Base-by-base conservation (phyloP, 2,797 vertebrate species). In the Artibeus lituratus region DNA sequence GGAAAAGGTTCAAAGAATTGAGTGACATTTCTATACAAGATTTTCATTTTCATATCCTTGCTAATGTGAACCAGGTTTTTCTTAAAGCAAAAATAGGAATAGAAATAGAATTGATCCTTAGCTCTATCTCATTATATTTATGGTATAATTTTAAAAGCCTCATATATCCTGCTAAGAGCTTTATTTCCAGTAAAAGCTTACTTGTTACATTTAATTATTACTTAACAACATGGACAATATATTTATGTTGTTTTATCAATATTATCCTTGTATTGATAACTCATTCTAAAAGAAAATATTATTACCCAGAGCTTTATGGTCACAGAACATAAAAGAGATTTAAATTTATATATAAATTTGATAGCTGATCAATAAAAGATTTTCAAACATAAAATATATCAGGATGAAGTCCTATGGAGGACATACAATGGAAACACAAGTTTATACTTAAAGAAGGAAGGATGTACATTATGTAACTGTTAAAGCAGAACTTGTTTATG, bases 201-300 rank as follows among this genome's bases (percentile, higher is more conserved):
- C 29, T 88, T 93, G 62, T 90, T 82, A 69, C 69, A 47, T 92
- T 93, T 95, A 94, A 96, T 96, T 94, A 94, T 95, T 96, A 92
- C 65, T 97, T 94, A 95, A 90, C 21, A 24, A 74, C 59, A 51
- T 84, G 5, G 69, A 18, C 7, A 78, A 47, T 82, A 39, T 90
- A 96, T 91, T 90, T 96, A 67, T 88, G 24, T 83, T 91, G 47
- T 73, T 94, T 96, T 73, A 67, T 62, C 87, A 86, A 90, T 96
- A 94, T 88, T 96, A 88, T 44, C 37, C 44, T 95, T 87, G 18
- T 62, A 89, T 94, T 92, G 32, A 81, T 94, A 96, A 94, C 51
- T 96, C 67, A 94, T 78, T 93, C 72, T 70, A 49, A 92, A 85
- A 94, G 74, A 92, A 95, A 87, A 82, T 96, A 87, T 65, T 94